Conservation (phyloP, 2,888 invertebrate genomes). For the Epinotia nisella region DNA sequence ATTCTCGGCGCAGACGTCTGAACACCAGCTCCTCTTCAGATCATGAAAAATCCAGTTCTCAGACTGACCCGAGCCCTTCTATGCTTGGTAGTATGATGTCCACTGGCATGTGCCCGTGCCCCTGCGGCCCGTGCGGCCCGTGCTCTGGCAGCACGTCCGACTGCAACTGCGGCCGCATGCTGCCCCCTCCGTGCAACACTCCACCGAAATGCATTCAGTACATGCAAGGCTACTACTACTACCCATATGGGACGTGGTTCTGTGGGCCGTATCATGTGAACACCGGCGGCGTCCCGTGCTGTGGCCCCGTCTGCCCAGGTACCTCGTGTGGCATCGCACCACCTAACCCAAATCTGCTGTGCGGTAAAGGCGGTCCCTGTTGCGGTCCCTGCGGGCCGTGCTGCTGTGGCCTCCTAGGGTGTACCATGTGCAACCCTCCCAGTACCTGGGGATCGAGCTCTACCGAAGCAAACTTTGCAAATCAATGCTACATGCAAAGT, state of each 20-base stretch:
- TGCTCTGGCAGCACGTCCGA: conserved; percentile 5
- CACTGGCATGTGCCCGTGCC: conserved; percentile 27
- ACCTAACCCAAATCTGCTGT: conserved; percentile 2
- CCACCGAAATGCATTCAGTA: conserved; percentile 53
- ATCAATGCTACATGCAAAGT: neutral
- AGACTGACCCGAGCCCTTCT: neutral
- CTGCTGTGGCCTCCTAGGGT: conserved; percentile 3
- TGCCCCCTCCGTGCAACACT: conserved; percentile 52
- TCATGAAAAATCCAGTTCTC: neutral
- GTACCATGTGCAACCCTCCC: conserved; percentile 1
- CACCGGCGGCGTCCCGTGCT: neutral
- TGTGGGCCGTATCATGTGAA: conserved; percentile 57
- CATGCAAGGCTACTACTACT: conserved; percentile 57
- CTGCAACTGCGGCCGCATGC: conserved; percentile 43
- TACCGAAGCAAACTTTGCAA: neutral
- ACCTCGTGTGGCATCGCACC: conserved; percentile 6
- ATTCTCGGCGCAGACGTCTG: neutral
- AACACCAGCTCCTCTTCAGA: neutral
- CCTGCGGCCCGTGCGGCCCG: conserved; percentile 11
- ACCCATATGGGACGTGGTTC: conserved; percentile 59
- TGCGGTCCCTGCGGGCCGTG: neutral
- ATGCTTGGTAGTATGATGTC: neutral
- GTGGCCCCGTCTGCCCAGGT: conserved; percentile 7
- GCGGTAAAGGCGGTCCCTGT: conserved; percentile 4
- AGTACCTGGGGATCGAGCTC: neutral